Evolutionary conservation across 1,140 invertebrate species (phyloP), one percentile per base, ranked within the genome.

Genomic region (Nixonia krombeini): DNA sequence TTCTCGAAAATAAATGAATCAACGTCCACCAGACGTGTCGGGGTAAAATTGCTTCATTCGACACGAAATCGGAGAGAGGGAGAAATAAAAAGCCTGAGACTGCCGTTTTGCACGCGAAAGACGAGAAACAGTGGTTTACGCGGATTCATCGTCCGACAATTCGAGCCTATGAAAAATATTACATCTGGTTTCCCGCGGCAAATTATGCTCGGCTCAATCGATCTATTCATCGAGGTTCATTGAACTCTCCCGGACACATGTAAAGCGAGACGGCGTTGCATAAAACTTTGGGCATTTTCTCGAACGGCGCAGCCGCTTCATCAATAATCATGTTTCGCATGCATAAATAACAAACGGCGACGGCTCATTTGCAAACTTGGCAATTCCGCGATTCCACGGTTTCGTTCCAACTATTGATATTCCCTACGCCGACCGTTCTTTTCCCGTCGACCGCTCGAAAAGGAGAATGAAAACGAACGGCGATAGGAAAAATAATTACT

Each of bases 161-260:
- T 44, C 25, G 29, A 50, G 53, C 7, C 31, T 57, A 37, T 57
- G 64, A 68, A 68, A 61, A 64, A 70, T 70, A 70, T 61, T 61
- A 64, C 67, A 70, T 70, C 67, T 70, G 67, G 56, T 70, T 70
- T 65, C 40, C 56, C 51, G 67, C 45, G 51, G 61, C 67, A 45
- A 70, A 70, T 70, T 59, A 61, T 52, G 45, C 51, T 45, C 51
- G 47, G 59, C 55, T 70, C 55, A 70, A 70, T 70, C 66, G 66
- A 70, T 70, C 66, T 70, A 70, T 70, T 70, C 66, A 70, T 70
- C 44, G 59, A 62, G 51, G 66, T 70, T 70, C 66, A 70, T 64
- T 70, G 66, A 63, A 70, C 66, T 64, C 66, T 50, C 46, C 49
- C 59, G 64, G 56, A 70, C 66, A 58, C 57, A 61, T 63, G 59